These are phyloP conservation scores for Pangasius larnaudii DNA, from an alignment of 2,797 vertebrate genomes.

Conservation along the genomic window DNA sequence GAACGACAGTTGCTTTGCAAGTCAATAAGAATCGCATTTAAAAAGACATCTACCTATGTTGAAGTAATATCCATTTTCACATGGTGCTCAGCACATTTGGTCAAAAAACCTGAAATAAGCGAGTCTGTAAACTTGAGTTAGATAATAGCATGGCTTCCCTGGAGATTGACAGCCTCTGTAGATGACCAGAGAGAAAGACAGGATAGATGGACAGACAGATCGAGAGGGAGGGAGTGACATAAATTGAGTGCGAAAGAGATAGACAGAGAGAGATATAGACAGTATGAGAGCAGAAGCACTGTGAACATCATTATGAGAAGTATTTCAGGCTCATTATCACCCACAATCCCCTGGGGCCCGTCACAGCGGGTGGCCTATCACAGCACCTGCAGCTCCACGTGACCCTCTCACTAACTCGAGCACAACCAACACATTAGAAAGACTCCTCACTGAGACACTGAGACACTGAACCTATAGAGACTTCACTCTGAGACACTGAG, in stretches of 20 bases:
- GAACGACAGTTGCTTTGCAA: not conserved
- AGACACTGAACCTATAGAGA: constrained; percentile 20
- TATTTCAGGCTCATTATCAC: constrained; percentile 56
- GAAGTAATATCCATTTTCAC: not conserved
- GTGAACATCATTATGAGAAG: constrained; percentile 43
- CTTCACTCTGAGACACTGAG: not conserved
- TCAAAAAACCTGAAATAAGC: not conserved
- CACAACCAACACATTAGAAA: constrained; percentile 34
- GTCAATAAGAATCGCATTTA: not conserved
- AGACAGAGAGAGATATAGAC: constrained; percentile 19
- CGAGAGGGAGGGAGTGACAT: not conserved
- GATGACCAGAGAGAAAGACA: constrained; percentile 8
- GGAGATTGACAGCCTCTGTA: constrained; percentile 26
- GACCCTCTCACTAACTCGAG: constrained; percentile 24
- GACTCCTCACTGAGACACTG: constrained; percentile 9
- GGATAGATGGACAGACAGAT: constrained; percentile 7
- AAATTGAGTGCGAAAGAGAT: not conserved
- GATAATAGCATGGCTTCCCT: constrained; percentile 36
- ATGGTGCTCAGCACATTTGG: not conserved
- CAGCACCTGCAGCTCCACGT: constrained; percentile 51
- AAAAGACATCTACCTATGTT: not conserved
- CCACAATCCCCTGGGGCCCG: constrained; percentile 44
- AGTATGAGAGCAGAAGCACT: constrained; percentile 24
- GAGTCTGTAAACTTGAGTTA: constrained; percentile 35
- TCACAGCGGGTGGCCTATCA: constrained; percentile 45